Conservation (phyloP, 2,797 vertebrate genomes). For the Graptemys geographica region DNA sequence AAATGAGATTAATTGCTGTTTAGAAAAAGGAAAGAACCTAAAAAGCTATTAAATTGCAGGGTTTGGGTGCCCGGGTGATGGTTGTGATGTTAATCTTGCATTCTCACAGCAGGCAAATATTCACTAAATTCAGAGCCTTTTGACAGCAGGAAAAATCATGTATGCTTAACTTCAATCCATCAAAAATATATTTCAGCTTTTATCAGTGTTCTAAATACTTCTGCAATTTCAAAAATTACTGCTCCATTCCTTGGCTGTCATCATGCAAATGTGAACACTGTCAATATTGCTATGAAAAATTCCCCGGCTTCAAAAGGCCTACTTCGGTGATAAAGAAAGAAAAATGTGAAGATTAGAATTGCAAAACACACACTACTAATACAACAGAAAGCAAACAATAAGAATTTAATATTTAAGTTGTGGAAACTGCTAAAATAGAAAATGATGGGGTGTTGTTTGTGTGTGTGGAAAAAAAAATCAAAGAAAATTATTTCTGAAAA, state of each 20-base stretch:
- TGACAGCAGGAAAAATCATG: constrained; percentile 89
- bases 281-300: constrained; percentile 98
- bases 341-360: constrained; percentile 98
- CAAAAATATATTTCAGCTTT: constrained; percentile 89
- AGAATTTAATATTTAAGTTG: constrained; percentile 87
- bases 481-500: constrained; percentile 83
- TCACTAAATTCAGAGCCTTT: constrained; percentile 90
- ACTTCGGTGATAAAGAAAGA: constrained; percentile 90
- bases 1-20: constrained; percentile 99
- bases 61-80: constrained; percentile 97
- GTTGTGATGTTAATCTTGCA: constrained; percentile 97
- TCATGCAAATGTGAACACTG: constrained; percentile 96
- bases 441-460: constrained; percentile 83
- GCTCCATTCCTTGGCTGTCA: constrained; percentile 96
- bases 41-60: constrained; percentile 99
- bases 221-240: constrained; percentile 90
- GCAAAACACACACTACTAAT: constrained; percentile 93
- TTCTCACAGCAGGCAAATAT: constrained; percentile 92
- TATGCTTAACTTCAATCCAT: constrained; percentile 88
- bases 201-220: constrained; percentile 90
- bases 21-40: constrained; percentile 95
- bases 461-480: constrained; percentile 71
- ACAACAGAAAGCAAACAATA: constrained; percentile 87
- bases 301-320: constrained; percentile 95
- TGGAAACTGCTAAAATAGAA: constrained; percentile 88